Conservation (phyloP, 2,113 vertebrate species). For the Aegotheles bennettii region DNA sequence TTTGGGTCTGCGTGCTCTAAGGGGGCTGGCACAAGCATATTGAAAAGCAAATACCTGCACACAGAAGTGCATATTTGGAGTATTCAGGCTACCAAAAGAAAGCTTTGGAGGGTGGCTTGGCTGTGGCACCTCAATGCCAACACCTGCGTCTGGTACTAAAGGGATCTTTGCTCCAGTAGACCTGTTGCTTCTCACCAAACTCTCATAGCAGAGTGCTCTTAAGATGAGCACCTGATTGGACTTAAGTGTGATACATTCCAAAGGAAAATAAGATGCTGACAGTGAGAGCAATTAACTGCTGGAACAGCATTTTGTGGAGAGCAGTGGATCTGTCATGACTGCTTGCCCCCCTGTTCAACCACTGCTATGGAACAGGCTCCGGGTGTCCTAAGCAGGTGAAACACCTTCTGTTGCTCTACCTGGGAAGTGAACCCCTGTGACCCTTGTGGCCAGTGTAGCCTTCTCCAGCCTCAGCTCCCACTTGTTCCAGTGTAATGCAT, state of each 20-base stretch:
- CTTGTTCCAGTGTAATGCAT: background rate
- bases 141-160: background rate
- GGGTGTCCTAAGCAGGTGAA: background rate
- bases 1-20: too few species aligned
- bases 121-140: background rate
- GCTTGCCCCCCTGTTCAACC: background rate
- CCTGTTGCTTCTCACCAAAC: background rate
- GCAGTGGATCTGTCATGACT: background rate
- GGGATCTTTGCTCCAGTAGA: background rate
- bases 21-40: background rate
- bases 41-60: background rate
- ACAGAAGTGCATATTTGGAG: background rate
- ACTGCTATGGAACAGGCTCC: background rate
- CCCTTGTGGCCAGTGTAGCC: background rate
- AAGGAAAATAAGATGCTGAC: background rate
- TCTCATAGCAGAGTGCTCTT: background rate
- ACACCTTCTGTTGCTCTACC: background rate
- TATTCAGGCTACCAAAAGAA: background rate
- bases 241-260: background rate
- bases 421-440: background rate
- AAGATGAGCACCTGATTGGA: background rate
- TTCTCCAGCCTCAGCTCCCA: background rate
- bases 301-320: background rate
- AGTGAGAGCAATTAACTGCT: background rate
- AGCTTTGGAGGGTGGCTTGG: background rate